phyloP scores from a whole-genome alignment of 2,113 vertebrate genomes.

The Microcebus griseorufus region DNA sequence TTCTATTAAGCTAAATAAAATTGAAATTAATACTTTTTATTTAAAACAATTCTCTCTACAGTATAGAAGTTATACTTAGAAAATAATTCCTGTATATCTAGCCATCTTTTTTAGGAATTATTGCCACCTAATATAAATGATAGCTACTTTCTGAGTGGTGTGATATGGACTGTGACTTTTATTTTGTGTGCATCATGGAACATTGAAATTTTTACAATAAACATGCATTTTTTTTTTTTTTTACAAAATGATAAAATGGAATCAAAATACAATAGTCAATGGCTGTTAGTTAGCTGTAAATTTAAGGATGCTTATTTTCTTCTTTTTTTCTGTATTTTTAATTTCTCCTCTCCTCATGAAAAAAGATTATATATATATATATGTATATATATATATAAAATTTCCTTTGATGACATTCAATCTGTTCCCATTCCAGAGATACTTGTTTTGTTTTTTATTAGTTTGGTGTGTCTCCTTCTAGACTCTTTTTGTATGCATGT shows the following conservation, averaged over 20 bases:
- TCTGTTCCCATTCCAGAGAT: background rate
- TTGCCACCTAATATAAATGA: background rate
- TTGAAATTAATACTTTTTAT: background rate
- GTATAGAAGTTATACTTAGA: background rate
- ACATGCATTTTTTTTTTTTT: background rate
- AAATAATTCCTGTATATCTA: background rate
- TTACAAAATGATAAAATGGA: background rate
- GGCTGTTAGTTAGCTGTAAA: background rate
- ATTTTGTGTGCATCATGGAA: background rate
- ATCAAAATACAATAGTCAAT: background rate
- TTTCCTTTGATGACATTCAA: background rate
- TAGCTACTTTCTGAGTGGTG: background rate
- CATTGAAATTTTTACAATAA: background rate
- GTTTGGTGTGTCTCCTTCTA: background rate
- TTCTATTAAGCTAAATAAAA: background rate
- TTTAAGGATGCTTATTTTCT: background rate
- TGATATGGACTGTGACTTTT: background rate
- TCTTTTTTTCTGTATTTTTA: background rate
- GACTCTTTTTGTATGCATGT: background rate
- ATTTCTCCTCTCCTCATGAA: background rate
- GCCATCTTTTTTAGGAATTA: background rate
- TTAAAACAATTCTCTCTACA: background rate
- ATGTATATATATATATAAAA: no score
- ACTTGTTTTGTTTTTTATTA: background rate
- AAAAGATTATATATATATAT: background rate